Base-by-base conservation (phyloP, 2,797 vertebrate genomes). In the Molossus molossus region DNA sequence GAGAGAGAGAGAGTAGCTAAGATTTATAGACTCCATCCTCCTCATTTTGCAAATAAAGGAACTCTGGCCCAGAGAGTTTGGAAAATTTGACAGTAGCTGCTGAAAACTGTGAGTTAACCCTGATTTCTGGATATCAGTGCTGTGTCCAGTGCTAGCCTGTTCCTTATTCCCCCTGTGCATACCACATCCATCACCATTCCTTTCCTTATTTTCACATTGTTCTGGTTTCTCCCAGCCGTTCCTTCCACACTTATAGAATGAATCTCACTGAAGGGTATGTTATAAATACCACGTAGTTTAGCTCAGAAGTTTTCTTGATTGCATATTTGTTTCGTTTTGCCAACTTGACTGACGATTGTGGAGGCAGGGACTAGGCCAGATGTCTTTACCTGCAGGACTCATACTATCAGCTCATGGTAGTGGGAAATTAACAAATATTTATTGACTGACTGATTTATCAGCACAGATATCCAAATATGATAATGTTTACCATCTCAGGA, bases 401-500 rank as follows among this genome's bases (percentile, higher is more conserved):
- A 57, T 40, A 64, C 37, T 53, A 9, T 37, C 37, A 25, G n/a
- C 55, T 85, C 50, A 64, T 9, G 12, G 18, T 55, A 80, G 76
- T 69, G 48, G 77, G 13, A 55, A 70, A 76, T 83, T 89, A 93
- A 96, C 69, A 76, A 73, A 89, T 91, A 86, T 73, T 92, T 89
- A 21, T 50, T 45, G 70, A 33, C 23, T 50, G 45, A 72, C 13
- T n/a, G 29, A 75, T 62, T 87, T 58, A 85, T 77, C 73, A 90
- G 40, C 9, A 58, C 5, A 75, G 64, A 15, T 9, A 29, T 67
- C 67, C 70, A 73, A 82, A 80, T 90, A 62, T 70, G 50, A n/a
- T 37, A 60, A 7, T 96, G 60, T 67, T 53, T 23, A 57, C 23
- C 17, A 29, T 73, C 64, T 65, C 58, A 90, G 29, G 90, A 65